Evolutionary conservation across 2,113 vertebrate species (phyloP).

Genomic region (Microcebus murinus): DNA sequence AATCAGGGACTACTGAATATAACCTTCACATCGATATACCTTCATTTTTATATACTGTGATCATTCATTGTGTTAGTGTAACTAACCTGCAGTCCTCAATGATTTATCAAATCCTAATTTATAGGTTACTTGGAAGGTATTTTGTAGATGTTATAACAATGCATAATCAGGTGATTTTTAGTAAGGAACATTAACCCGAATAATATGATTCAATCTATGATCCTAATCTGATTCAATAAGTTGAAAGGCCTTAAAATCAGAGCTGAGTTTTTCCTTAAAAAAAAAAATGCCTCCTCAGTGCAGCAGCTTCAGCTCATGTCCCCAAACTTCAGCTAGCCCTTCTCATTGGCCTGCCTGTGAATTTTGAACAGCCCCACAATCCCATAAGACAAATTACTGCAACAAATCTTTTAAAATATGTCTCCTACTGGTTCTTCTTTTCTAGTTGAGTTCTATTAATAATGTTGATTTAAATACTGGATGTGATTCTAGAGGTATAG

Average conservation of each 20-base stretch:
- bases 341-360: fast-evolving
- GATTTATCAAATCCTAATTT: neutral
- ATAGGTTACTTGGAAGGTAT: neutral
- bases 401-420: neutral
- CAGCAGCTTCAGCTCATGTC: neutral
- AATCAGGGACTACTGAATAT: neutral
- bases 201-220: neutral
- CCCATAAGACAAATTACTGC: too few species aligned
- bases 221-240: neutral
- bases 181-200: neutral
- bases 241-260: neutral
- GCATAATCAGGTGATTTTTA: neutral
- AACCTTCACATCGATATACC: neutral
- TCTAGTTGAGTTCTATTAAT: neutral
- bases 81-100: too few species aligned
- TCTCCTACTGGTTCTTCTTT: neutral
- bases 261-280: neutral
- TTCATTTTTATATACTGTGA: too few species aligned
- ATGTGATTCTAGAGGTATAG: neutral
- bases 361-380: neutral
- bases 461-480: neutral
- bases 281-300: neutral
- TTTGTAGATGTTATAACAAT: neutral
- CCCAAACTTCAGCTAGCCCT: too few species aligned
- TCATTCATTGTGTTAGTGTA: neutral